Conservation (phyloP, 2,113 vertebrate genomes). For the Mustela nigripes region DNA sequence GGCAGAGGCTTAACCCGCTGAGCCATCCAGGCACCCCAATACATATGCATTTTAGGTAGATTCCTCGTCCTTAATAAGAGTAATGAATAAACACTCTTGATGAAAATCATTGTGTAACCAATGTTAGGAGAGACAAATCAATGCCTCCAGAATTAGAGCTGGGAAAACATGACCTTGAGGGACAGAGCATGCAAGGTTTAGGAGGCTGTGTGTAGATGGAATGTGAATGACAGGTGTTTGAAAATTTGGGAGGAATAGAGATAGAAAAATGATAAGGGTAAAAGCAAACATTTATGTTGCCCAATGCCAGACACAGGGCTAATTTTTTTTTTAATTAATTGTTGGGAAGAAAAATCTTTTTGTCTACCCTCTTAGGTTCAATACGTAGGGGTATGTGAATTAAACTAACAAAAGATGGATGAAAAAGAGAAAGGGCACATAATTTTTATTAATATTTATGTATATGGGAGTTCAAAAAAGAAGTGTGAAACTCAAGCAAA, state of each 20-base stretch:
- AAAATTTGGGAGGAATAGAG: background rate
- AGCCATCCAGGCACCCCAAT: too few species aligned
- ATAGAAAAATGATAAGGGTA: background rate
- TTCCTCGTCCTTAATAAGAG: background rate
- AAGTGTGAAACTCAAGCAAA: background rate
- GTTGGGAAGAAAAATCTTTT: background rate
- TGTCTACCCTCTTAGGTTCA: background rate
- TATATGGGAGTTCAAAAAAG: background rate
- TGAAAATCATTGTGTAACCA: background rate
- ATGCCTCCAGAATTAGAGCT: background rate
- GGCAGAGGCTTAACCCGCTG: too few species aligned
- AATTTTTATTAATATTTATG: background rate
- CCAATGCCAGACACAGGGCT: background rate
- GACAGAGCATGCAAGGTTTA: rapidly evolving
- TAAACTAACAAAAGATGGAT: background rate
- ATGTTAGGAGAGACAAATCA: background rate
- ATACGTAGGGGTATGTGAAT: background rate
- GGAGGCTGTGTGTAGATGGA: too few species aligned
- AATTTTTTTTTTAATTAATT: background rate
- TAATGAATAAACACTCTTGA: background rate
- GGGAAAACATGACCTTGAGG: background rate
- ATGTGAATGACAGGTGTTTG: background rate
- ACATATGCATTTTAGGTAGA: background rate
- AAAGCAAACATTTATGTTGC: too few species aligned
- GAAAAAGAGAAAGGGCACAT: background rate